Base-by-base conservation (phyloP, 2,888 invertebrate species). In the Notocelia uddmanniana region DNA sequence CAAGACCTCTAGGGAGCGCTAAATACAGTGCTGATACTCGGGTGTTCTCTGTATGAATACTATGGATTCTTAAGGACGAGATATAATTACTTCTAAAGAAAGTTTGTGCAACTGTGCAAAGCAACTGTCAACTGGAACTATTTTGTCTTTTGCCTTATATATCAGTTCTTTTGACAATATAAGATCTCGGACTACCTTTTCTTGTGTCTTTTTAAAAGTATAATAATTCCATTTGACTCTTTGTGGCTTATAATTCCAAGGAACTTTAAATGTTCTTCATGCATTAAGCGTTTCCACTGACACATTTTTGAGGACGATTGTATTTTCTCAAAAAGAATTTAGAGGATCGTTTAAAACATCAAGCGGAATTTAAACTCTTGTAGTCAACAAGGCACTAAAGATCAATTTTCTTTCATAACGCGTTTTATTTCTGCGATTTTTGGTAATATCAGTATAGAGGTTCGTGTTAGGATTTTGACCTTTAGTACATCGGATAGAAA, bases 381-480 rank as follows among this genome's bases (percentile, higher is more conserved):
- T 26, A 70, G 15, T 63, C 21, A 50, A 70, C 41, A 60, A 52
- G 63, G 50, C 57, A 71, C 64, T 66, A 69, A 68, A 57, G 50
- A 37, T 59, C 50, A 73, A 50, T 59, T 66, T 18, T 66, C 52
- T 41, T 15, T 21, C 50, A 8, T 45, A 10, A 6, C 26, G 0
- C 9, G 18, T 23, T 3, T 15, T 15, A 23, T 0, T 5, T 6
- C 37, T 18, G 10, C 0, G 13, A 6, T 6, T 5, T 15, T 15
- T 2, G 6, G 41, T 31, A n/a, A n/a, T n/a, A 45, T 45, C 45
- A 45, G 3, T 41, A 41, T 5, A 41, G 15, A 41, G 5, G 41
- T 41, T 50, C 13, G 48, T 63, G 3, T 8, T 8, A 37, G 37
- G 19, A 73, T 50, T 55, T 52, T 23, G 60, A 73, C 26, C 58